phyloP scores from a whole-genome alignment of 2,797 vertebrate genomes.

The Arctocebus calabarensis region DNA sequence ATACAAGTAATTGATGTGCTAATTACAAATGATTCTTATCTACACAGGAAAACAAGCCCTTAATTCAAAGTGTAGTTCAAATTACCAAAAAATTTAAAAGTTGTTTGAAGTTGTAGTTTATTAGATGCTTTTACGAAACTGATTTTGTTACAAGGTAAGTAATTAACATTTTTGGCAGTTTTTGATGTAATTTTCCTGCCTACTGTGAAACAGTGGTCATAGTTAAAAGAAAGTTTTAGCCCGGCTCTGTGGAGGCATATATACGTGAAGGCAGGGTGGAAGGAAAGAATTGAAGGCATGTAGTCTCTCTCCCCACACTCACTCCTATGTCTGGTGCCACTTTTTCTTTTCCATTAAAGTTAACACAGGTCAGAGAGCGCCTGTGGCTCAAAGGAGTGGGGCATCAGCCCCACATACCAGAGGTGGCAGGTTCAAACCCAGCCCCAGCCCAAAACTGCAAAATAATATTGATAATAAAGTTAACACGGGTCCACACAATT shows the following conservation, averaged over 20 bases:
- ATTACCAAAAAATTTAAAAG: conserved; percentile 40
- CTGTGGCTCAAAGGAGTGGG: no score
- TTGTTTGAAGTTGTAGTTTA: conserved; percentile 46
- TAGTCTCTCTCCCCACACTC: no score
- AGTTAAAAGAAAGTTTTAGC: neutral
- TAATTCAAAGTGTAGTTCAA: conserved; percentile 57
- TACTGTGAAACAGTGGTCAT: conserved; percentile 32
- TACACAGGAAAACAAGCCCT: conserved; percentile 63
- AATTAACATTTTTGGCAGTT: neutral
- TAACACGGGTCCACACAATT: neutral
- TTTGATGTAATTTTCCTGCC: conserved; percentile 1
- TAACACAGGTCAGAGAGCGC: neutral
- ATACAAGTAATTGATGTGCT: conserved; percentile 79
- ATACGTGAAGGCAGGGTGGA: neutral
- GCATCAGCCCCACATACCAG: no score
- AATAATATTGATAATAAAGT: neutral
- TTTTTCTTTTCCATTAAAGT: conserved; percentile 36
- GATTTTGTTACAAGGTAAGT: conserved; percentile 46
- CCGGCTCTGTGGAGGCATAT: neutral
- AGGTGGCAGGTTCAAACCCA: no score
- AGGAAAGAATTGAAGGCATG: neutral
- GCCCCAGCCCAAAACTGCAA: no score
- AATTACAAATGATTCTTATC: conserved; percentile 80
- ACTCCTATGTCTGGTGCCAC: neutral
- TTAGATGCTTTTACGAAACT: conserved; percentile 49